These are phyloP conservation scores for Chlorodrepanis virens DNA, from an alignment of 2,113 vertebrate species.

Conservation along the genomic window DNA sequence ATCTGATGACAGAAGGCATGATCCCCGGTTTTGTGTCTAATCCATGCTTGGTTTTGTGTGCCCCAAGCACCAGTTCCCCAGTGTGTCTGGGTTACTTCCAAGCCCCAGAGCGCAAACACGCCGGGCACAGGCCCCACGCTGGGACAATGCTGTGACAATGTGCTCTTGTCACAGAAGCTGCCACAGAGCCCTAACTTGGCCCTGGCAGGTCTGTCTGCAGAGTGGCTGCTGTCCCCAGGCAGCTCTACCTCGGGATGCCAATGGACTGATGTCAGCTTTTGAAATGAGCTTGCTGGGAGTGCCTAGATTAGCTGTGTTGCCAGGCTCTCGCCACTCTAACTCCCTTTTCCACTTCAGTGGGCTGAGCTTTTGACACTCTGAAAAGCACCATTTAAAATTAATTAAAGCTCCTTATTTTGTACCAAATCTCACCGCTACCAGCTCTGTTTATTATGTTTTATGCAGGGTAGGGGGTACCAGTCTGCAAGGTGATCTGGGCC, in stretches of 20 bases:
- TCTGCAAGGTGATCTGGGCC: conserved; percentile 47
- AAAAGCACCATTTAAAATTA: conserved; percentile 98
- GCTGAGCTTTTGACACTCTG: conserved; percentile 87
- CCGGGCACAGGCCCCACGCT: not conserved
- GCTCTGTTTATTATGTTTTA: conserved; percentile 71
- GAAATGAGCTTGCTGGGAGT: conserved; percentile 84
- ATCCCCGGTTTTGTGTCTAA: not conserved
- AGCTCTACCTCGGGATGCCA: conserved; percentile 81
- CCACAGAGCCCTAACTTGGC: not conserved
- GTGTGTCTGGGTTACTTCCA: not conserved
- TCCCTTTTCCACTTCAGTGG: conserved; percentile 92
- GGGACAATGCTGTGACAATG: conserved; percentile 50
- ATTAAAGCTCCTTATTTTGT: conserved; percentile 90
- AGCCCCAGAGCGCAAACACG: not conserved
- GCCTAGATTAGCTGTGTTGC: conserved; percentile 88
- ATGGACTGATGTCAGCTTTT: conserved; percentile 91
- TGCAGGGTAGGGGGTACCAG: conserved; percentile 29
- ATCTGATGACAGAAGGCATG: rapidly evolving
- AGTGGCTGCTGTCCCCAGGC: conserved; percentile 57
- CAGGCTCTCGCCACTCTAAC: conserved; percentile 85
- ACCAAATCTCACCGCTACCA: conserved; percentile 75
- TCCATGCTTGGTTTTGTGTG: not conserved
- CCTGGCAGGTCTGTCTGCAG: conserved; percentile 15
- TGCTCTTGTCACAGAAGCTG: conserved; percentile 52
- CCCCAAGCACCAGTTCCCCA: not conserved